phyloP scores from a whole-genome alignment of 2,888 invertebrate genomes.

The Brachynemurus nebulosus region DNA sequence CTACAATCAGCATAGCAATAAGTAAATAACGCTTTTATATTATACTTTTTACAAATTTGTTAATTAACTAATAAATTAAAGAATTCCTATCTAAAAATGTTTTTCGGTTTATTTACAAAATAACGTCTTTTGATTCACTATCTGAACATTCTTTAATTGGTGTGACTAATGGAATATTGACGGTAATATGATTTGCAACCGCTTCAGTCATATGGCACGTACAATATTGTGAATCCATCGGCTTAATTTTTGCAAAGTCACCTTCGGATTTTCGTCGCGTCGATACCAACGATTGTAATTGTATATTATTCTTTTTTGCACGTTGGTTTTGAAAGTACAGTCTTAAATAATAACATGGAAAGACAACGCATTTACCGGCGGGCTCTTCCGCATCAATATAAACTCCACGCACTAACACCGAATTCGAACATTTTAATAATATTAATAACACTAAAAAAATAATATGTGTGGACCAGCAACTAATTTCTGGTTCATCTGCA shows the following conservation, averaged over 20 bases:
- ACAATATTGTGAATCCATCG: not conserved
- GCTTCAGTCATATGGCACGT: conserved; percentile 6
- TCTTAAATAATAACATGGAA: conserved; percentile 71
- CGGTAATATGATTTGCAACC: conserved; percentile 4
- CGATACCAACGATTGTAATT: conserved; percentile 20
- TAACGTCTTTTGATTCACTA: not conserved
- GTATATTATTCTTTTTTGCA: conserved; percentile 35
- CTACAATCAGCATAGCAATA: no score
- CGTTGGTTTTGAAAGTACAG: conserved; percentile 59
- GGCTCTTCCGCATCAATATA: conserved; percentile 79
- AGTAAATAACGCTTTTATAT: no score
- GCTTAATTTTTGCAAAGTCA: conserved; percentile 1
- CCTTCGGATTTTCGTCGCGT: conserved; percentile 11
- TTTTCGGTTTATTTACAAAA: not conserved
- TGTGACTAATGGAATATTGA: conserved; percentile 4
- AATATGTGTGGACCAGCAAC: conserved; percentile 69
- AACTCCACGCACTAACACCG: conserved; percentile 72
- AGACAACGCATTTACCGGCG: conserved; percentile 67
- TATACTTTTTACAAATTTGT: no score
- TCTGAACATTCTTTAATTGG: not conserved
- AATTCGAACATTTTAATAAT: conserved; percentile 74
- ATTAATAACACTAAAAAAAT: conserved; percentile 60
- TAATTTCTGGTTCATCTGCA: conserved; percentile 54
- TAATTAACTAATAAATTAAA: no score
- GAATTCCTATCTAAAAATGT: no score